Percentiles rank a stretch among this genome's conserved stretches.
These are phyloP conservation scores for Altica lythri DNA, from an alignment of 2,888 invertebrate genomes.

Conservation along the genomic window DNA sequence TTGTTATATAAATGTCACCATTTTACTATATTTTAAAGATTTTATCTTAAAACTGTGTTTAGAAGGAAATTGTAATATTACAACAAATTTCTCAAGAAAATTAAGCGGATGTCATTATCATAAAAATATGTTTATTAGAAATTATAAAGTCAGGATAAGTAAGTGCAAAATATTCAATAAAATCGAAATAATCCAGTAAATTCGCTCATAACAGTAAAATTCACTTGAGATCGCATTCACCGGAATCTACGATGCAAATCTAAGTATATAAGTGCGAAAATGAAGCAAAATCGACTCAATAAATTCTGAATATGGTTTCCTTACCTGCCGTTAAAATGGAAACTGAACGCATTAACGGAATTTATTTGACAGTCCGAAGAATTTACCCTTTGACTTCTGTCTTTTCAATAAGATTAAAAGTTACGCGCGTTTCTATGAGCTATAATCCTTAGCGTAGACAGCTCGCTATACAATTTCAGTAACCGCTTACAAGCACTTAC, in stretches of 20 bases:
- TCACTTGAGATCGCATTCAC: constrained; percentile 22
- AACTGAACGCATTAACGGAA: constrained; percentile 35
- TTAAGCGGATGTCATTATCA: constrained; percentile 1
- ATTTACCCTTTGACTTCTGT: constrained; percentile 38
- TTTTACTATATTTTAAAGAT: too few relatives aligned
- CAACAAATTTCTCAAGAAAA: too few relatives aligned
- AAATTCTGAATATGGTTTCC: constrained; percentile 36
- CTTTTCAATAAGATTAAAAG: constrained; percentile 37
- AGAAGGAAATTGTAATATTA: too few relatives aligned
- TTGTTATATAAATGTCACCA: too few relatives aligned
- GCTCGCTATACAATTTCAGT: constrained; percentile 38
- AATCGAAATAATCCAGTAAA: constrained; percentile 27
- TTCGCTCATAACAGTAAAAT: constrained; percentile 26
- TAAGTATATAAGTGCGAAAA: constrained; percentile 31
- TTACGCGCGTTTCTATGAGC: constrained; percentile 24
- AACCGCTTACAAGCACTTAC: constrained; percentile 43
- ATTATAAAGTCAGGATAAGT: too few relatives aligned
- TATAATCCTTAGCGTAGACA: constrained; percentile 23
- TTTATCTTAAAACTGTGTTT: too few relatives aligned
- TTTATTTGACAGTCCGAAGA: constrained; percentile 37
- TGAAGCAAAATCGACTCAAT: constrained; percentile 29
- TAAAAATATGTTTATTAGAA: constrained; percentile 11
- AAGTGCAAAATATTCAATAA: constrained; percentile 26
- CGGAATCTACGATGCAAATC: constrained; percentile 31
- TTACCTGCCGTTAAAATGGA: constrained; percentile 36